These are phyloP conservation scores for Gasteruption jaculator DNA, from an alignment of 2,888 invertebrate genomes.

Conservation along the genomic window DNA sequence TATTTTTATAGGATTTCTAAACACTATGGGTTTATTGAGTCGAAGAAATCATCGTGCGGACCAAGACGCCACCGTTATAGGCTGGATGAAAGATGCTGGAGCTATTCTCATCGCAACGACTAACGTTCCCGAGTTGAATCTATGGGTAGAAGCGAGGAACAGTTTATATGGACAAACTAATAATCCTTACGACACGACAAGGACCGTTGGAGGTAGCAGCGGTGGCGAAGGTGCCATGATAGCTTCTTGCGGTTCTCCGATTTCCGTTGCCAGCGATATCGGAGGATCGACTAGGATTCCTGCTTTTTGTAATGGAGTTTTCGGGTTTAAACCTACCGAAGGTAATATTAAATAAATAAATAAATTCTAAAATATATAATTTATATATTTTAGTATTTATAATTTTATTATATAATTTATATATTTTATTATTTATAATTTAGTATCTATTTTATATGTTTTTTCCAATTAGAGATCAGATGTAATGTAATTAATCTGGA, in stretches of 20 bases:
- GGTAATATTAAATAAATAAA: constrained; percentile 48
- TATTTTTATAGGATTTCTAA: constrained; percentile 51
- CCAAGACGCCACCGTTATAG: constrained; percentile 77
- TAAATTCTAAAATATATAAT: constrained; percentile 4
- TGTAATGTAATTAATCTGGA: constrained; percentile 1
- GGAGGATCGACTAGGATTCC: constrained; percentile 97
- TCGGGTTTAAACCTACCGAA: constrained; percentile 76
- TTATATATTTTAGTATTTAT: constrained; percentile 7
- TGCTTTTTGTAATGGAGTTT: constrained; percentile 84
- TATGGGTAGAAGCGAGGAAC: constrained; percentile 89
- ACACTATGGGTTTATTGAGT: constrained; percentile 64
- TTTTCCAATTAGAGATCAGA: constrained; percentile 6
- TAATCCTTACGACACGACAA: constrained; percentile 85
- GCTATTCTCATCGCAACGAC: constrained; percentile 83
- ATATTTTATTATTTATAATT: constrained; percentile 6
- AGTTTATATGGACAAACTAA: constrained; percentile 82
- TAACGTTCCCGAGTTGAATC: constrained; percentile 91
- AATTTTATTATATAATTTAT: constrained; percentile 6
- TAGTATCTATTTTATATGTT: constrained; percentile 2
- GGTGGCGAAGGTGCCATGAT: constrained; percentile 80
- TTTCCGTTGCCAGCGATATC: constrained; percentile 89
- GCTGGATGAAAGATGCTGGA: constrained; percentile 71
- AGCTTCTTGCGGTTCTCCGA: constrained; percentile 73
- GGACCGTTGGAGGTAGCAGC: constrained; percentile 88
- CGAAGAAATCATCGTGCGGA: constrained; percentile 62